Evolutionary conservation across 2,888 invertebrate species (phyloP), one percentile per base, ranked within the genome.

Genomic region (Adineta ricciae): DNA sequence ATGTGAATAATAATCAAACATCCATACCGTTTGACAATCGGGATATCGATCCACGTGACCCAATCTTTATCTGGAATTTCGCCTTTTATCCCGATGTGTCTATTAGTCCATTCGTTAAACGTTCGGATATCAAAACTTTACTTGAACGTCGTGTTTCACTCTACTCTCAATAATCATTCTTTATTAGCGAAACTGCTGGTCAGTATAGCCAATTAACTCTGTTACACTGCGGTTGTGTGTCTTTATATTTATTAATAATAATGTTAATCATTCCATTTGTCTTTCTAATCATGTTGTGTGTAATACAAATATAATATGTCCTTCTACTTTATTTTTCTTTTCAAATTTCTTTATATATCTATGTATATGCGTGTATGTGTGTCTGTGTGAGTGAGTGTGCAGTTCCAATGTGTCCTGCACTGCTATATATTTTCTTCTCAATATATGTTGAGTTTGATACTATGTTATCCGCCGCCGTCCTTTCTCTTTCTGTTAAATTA

Each of bases 61-160:
- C 78, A 78, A 41, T 78, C 21, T 78, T 78, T 41, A 78, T 78
- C n/a, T 78, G 78, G 78, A 78, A 78, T 78, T 78, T 78, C n/a
- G 78, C 19, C 38, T 78, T 78, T 38, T 78, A 78, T 78, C 78
- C 78, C 14, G 78, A 78, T 78, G 38, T 38, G 11, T 38, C 78
- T 24, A 78, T 78, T 24, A 78, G 78, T 78, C 78, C 78, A 41
- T 78, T 78, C n/a, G 41, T 78, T 9, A 78, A 78, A 41, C 78
- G 78, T 41, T 24, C 41, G 11, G 78, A 78, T 41, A 78, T 78
- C 3, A 78, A 78, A 78, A 41, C 41, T 41, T 78, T 78, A 41
- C 41, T 78, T n/a, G 78, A 78, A 78, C 38, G 41, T 38, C 78
- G 78, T 19, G 78, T 78, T 41, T 78, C 41, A 78, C 41, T 78